Conservation (phyloP, 2,113 vertebrate genomes). For the Pangasianodon hypophthalmus region DNA sequence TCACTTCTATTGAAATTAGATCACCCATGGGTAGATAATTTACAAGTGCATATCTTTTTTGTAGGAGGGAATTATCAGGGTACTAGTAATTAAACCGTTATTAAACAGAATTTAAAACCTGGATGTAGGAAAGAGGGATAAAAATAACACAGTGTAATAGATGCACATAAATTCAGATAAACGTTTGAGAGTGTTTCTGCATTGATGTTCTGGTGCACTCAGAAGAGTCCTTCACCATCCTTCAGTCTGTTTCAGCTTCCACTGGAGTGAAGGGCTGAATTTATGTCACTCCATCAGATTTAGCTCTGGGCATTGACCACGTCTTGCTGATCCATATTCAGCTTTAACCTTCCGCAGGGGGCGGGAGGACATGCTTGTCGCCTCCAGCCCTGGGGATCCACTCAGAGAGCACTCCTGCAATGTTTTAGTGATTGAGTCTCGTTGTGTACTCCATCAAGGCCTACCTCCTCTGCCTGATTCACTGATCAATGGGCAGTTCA, state of each 20-base stretch:
- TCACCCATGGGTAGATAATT: background rate
- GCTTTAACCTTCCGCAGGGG: background rate
- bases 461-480: background rate
- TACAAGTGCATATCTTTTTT: background rate
- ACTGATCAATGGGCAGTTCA: background rate
- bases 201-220: background rate
- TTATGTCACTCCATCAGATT: background rate
- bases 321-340: background rate
- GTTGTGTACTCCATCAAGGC: background rate
- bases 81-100: background rate
- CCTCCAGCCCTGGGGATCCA: background rate
- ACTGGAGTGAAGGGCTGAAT: background rate
- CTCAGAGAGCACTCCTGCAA: background rate
- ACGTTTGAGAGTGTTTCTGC: background rate
- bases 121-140: background rate
- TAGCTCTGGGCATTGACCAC: background rate
- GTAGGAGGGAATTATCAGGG: background rate
- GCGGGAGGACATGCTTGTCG: background rate
- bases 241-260: background rate
- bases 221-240: background rate
- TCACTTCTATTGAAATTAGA: background rate
- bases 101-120: background rate
- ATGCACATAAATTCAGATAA: background rate
- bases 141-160: background rate
- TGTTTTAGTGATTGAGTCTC: background rate